Conservation (phyloP, 2,797 vertebrate species). For the Coregonus sp. region DNA sequence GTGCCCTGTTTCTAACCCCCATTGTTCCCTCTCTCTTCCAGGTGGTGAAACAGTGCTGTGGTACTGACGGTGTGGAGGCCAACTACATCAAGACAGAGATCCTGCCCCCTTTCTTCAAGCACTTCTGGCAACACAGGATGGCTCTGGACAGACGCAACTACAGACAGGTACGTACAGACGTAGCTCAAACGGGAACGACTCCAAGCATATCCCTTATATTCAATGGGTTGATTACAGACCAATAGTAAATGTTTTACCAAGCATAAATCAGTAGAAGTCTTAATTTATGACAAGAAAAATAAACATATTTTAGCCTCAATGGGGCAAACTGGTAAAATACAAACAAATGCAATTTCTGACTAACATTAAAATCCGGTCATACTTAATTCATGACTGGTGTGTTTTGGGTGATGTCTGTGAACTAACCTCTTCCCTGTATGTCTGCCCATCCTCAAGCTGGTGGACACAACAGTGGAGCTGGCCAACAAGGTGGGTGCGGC, state of each 20-base stretch:
- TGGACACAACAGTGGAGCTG: constrained; percentile 98
- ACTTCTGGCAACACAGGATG: constrained; percentile 99
- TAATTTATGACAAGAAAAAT: too few species aligned
- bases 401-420: too few species aligned
- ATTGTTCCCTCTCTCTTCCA: constrained; percentile 48
- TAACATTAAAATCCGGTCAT: too few species aligned
- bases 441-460: constrained; percentile 77
- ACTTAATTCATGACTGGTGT: too few species aligned
- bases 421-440: not conserved
- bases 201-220: too few species aligned
- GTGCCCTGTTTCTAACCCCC: not conserved
- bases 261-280: too few species aligned
- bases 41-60: constrained; percentile 99
- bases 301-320: too few species aligned
- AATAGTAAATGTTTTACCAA: too few species aligned
- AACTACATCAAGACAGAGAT: constrained; percentile 99
- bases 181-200: not conserved
- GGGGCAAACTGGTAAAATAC: too few species aligned
- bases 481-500: constrained; percentile 99
- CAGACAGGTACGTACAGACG: constrained; percentile 83
- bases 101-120: constrained; percentile 98
- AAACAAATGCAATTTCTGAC: too few species aligned
- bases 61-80: constrained; percentile 97
- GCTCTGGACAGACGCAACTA: constrained; percentile 98
- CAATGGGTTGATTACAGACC: too few species aligned